phyloP scores from a whole-genome alignment of 2,113 vertebrate genomes.

The Cavia aperea region DNA sequence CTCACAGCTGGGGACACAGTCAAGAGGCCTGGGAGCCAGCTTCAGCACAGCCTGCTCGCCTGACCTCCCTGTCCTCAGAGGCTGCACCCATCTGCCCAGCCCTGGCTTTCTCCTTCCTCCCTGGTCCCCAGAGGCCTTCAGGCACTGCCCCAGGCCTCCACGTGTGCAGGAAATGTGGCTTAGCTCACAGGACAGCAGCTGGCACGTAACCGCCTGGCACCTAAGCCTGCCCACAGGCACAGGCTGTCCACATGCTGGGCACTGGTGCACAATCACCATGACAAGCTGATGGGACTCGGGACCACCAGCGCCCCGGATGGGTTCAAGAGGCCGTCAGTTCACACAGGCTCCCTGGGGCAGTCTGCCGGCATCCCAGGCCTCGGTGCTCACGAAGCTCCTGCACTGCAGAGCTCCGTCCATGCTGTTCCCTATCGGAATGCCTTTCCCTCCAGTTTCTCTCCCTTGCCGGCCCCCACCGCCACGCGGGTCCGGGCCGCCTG shows the following conservation, averaged over 20 bases:
- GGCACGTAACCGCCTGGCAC: not conserved
- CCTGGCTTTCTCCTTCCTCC: not conserved
- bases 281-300: rapidly evolving
- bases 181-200: rapidly evolving
- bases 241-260: not conserved
- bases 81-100: rapidly evolving
- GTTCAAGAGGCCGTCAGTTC: not conserved
- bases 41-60: not conserved
- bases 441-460: rapidly evolving
- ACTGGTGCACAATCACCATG: not conserved
- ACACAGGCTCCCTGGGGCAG: rapidly evolving
- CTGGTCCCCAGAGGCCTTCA: not conserved
- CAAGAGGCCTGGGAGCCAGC: not conserved
- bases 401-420: rapidly evolving
- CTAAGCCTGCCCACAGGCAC: not conserved
- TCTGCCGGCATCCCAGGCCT: not conserved
- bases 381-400: not conserved
- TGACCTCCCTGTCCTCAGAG: no score
- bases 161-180: not conserved
- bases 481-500: not conserved
- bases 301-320: not conserved
- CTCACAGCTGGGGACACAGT: not conserved
- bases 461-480: no score
- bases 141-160: not conserved
- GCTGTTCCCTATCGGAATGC: not conserved